These are phyloP conservation scores for Pseudomyrmex flavicornis DNA, from an alignment of 1,140 invertebrate genomes.

Conservation along the genomic window DNA sequence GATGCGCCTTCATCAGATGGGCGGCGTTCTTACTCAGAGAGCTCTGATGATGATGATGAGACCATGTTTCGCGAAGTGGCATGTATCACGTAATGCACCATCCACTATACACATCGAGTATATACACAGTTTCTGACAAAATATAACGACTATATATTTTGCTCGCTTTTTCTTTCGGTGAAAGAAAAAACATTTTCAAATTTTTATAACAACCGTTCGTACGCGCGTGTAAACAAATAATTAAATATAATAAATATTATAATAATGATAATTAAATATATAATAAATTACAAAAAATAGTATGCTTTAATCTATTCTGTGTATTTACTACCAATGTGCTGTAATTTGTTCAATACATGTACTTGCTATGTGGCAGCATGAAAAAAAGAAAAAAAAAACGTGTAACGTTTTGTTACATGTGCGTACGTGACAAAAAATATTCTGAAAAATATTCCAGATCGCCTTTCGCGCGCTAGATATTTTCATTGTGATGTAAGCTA, in stretches of 20 bases:
- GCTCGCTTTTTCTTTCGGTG: background rate
- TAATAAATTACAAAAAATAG: no score
- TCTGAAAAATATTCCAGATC: conserved; percentile 28
- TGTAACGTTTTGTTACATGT: background rate
- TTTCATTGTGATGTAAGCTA: conserved; percentile 50
- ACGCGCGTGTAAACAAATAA: no score
- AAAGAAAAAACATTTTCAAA: no score
- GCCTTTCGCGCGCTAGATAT: conserved; percentile 16
- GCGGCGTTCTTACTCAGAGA: conserved; percentile 60
- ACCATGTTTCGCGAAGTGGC: conserved; percentile 69
- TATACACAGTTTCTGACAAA: conserved; percentile 68
- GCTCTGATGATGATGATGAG: conserved; percentile 79
- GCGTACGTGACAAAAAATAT: background rate
- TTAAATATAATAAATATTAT: background rate
- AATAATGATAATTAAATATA: background rate
- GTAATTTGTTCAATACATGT: background rate
- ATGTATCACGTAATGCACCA: conserved; percentile 75
- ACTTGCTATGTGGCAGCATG: no score
- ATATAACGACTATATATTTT: conserved; percentile 12
- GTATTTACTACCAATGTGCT: background rate
- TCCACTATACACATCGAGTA: conserved; percentile 43
- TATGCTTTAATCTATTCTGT: background rate
- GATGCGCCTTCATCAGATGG: conserved; percentile 66
- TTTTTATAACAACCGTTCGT: no score
- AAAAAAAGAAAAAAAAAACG: background rate